Conservation (phyloP, 2,113 vertebrate species). For the Passer domesticus region DNA sequence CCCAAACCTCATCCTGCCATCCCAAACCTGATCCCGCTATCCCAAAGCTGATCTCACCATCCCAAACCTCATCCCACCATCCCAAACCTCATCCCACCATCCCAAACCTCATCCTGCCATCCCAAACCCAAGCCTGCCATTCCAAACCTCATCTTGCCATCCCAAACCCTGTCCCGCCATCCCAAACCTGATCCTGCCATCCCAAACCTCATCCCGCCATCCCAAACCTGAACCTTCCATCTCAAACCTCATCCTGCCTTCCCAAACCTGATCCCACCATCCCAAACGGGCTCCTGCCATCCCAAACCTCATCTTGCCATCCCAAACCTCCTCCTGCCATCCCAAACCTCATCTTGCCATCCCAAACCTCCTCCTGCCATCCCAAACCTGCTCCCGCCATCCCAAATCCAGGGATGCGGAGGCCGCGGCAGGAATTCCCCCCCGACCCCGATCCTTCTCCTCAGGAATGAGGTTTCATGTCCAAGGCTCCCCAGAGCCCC, state of each 20-base stretch:
- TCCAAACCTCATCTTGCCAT: neutral
- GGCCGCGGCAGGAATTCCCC: neutral
- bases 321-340: neutral
- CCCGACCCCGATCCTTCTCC: neutral
- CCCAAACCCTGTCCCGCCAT: neutral
- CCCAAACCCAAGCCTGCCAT: fast-evolving
- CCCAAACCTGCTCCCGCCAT: neutral
- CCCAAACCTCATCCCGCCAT: fast-evolving
- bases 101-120: neutral
- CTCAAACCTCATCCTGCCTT: fast-evolving
- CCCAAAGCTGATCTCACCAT: no score
- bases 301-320: neutral
- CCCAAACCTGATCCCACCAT: fast-evolving
- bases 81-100: fast-evolving
- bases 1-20: fast-evolving
- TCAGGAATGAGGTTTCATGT: fast-evolving
- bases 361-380: no score
- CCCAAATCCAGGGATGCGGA: fast-evolving
- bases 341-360: no score
- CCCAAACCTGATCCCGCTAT: fast-evolving
- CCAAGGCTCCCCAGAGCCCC: fast-evolving
- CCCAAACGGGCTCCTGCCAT: fast-evolving
- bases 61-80: no score
- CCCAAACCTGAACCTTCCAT: neutral
- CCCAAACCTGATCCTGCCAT: fast-evolving